Percentiles rank a stretch among this genome's conserved stretches.
These are phyloP conservation scores for Micropoecilia bifurca DNA, from an alignment of 2,797 vertebrate genomes.

Conservation along the genomic window DNA sequence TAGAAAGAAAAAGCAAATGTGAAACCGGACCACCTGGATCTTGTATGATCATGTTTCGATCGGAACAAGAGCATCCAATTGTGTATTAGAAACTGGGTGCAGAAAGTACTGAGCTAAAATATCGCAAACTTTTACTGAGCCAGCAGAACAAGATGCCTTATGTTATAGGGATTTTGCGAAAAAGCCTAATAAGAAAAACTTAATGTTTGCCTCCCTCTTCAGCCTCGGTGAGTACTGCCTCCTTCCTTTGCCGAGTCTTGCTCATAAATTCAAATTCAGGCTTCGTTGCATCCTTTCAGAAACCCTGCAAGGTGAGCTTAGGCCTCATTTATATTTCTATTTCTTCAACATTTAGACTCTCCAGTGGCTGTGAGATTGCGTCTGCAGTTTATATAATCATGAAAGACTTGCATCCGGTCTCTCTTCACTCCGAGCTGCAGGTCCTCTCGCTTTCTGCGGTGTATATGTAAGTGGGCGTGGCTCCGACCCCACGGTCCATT, in stretches of 20 bases:
- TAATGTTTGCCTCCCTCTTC: neutral
- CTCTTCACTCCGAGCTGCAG: neutral
- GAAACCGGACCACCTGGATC: too few relatives aligned
- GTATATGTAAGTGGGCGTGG: neutral
- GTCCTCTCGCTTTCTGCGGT: slow-evolving; percentile 3
- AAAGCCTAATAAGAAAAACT: neutral
- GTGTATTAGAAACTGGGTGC: neutral
- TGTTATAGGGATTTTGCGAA: neutral
- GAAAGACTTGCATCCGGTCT: slow-evolving; percentile 14
- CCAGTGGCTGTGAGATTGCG: slow-evolving; percentile 19
- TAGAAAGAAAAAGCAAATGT: too few relatives aligned
- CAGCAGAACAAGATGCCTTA: neutral
- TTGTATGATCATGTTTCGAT: neutral
- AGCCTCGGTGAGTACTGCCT: neutral
- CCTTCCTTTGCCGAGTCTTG: neutral
- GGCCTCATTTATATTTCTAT: slow-evolving; percentile 6
- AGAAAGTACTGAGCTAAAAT: neutral
- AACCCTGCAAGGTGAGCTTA: slow-evolving; percentile 8
- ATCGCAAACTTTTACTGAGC: neutral
- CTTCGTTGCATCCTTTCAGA: slow-evolving; percentile 2
- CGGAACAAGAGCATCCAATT: neutral
- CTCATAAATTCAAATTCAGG: neutral
- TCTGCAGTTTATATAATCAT: slow-evolving; percentile 22
- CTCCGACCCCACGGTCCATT: slow-evolving; percentile 12
- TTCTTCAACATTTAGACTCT: slow-evolving; percentile 17